phyloP scores from a whole-genome alignment of 2,888 invertebrate species.

The Parnassius orleans region DNA sequence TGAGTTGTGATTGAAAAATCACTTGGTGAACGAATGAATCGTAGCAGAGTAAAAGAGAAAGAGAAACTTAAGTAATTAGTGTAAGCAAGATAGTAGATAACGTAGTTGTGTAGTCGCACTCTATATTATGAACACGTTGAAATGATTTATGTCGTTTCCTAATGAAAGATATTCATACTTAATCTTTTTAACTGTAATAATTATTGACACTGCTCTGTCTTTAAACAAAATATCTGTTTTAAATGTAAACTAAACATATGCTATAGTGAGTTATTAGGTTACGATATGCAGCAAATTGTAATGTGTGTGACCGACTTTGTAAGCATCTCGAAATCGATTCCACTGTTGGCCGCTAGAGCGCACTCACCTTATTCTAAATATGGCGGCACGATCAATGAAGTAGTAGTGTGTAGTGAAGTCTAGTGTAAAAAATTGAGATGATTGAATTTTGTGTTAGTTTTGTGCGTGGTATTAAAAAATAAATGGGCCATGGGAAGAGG shows the following conservation, averaged over 20 bases:
- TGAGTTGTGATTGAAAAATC: conserved; percentile 20
- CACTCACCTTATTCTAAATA: conserved; percentile 79
- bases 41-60: conserved; percentile 21
- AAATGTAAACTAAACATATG: no score
- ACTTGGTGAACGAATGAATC: conserved; percentile 12
- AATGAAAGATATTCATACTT: no score
- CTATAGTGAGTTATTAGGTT: conserved; percentile 6
- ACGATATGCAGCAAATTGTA: conserved; percentile 19
- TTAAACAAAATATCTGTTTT: no score
- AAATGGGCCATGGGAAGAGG: conserved; percentile 94
- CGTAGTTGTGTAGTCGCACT: neutral
- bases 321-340: conserved; percentile 57
- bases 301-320: conserved; percentile 23
- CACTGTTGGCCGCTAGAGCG: conserved; percentile 69
- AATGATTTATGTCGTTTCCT: no score
- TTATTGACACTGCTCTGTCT: no score
- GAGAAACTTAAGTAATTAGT: neutral
- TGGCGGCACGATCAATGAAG: conserved; percentile 91
- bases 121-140: no score
- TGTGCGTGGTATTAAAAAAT: conserved; percentile 63
- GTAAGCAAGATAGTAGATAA: conserved; percentile 12
- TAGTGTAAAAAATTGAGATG: conserved; percentile 75
- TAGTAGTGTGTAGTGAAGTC: conserved; percentile 79
- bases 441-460: conserved; percentile 73
- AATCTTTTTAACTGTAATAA: no score